Evolutionary conservation across 1,140 invertebrate species (phyloP).

Genomic region (Ips nitidus): DNA sequence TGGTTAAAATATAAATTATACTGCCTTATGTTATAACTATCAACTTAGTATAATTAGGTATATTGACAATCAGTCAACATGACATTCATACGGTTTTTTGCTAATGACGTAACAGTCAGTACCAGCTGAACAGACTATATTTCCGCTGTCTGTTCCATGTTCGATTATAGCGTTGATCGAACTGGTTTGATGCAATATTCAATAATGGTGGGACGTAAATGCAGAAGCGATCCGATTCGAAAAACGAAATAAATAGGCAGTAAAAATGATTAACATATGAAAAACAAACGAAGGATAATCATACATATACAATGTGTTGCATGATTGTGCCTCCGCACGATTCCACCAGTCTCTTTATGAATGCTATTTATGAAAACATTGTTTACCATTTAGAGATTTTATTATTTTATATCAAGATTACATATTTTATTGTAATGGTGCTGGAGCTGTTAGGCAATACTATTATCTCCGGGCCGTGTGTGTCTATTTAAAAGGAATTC

Average conservation of each 20-base stretch:
- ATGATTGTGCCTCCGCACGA: slow-evolving; percentile 8
- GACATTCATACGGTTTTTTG: too few species aligned
- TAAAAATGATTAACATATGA: background rate
- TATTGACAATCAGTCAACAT: too few species aligned
- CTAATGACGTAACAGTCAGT: too few species aligned
- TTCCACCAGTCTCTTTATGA: slow-evolving; percentile 12
- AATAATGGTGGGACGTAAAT: too few species aligned
- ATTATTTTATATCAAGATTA: slow-evolving; percentile 28
- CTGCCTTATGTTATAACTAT: too few species aligned
- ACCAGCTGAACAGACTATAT: too few species aligned
- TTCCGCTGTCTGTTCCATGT: too few species aligned
- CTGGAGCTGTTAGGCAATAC: slow-evolving; percentile 17
- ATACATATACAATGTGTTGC: background rate
- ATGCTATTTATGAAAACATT: slow-evolving; percentile 26
- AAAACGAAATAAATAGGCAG: background rate
- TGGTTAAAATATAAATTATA: too few species aligned
- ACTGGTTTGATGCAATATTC: too few species aligned
- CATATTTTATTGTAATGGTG: slow-evolving; percentile 31
- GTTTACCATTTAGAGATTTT: slow-evolving; percentile 26
- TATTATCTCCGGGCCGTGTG: slow-evolving; percentile 12
- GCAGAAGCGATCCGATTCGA: too few species aligned
- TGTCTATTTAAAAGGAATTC: slow-evolving; percentile 30
- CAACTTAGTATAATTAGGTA: too few species aligned
- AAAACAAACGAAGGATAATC: slow-evolving; percentile 12
- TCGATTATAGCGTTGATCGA: too few species aligned